A percentile compares a stretch with the other conserved stretches of the same genome.
Conservation (phyloP, 2,797 vertebrate genomes). For the Huso huso region DNA sequence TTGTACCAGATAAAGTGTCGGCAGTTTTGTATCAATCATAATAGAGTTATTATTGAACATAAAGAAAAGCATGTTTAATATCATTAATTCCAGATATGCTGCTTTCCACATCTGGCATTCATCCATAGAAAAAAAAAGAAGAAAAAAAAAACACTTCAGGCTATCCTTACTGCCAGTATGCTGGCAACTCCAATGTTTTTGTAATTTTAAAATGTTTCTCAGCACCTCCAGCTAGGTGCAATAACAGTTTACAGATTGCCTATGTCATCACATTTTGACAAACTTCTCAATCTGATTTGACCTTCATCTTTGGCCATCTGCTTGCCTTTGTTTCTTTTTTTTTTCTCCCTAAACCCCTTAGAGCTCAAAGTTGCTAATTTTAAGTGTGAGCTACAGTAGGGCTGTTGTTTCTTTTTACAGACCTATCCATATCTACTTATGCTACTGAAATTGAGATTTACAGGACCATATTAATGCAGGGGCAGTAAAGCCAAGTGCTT, state of each 20-base stretch:
- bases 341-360: constrained; percentile 45
- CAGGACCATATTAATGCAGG: constrained; percentile 14
- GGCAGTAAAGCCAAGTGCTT: constrained; percentile 10
- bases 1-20: constrained; percentile 88
- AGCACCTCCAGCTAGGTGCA: constrained; percentile 73
- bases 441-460: constrained; percentile 17
- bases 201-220: too few relatives aligned
- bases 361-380: constrained; percentile 46
- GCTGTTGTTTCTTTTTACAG: constrained; percentile 8
- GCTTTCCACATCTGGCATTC: constrained; percentile 89
- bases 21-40: constrained; percentile 88
- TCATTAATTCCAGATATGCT: constrained; percentile 94
- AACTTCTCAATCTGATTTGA: constrained; percentile 94
- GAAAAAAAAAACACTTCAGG: constrained; percentile 71
- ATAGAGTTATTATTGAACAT: constrained; percentile 93
- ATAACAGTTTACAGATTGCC: constrained; percentile 96
- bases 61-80: constrained; percentile 93
- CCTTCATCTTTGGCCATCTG: constrained; percentile 94
- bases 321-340: constrained; percentile 66
- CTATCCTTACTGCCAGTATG: constrained; percentile 82
- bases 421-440: constrained; percentile 2
- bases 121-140: constrained; percentile 60
- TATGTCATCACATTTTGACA: constrained; percentile 97
- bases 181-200: constrained; percentile 64
- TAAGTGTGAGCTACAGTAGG: constrained; percentile 1